Base-by-base conservation (phyloP, 2,888 invertebrate genomes). In the Macropis europaea region DNA sequence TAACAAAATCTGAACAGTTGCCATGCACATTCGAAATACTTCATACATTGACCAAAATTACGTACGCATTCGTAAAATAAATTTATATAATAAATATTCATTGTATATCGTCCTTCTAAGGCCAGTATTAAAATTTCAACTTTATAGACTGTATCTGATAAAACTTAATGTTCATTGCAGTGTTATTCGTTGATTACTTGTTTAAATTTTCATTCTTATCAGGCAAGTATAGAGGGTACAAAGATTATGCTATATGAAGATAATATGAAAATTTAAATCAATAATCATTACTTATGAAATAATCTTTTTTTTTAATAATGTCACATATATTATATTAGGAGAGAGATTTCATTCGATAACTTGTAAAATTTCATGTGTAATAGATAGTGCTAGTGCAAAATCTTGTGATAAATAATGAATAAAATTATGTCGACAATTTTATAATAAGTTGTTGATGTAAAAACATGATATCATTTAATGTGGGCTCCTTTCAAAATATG, bases 161-260 rank as follows among this genome's bases (percentile, higher is more conserved):
- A 77, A 80, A 80, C 54, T 77, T 73, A 76, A 80, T 76, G 66
- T 79, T 73, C 56, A 76, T 71, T 66, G 69, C 43, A 66, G 62
- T 71, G 19, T 59, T 62, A 59, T 80, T 80, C 80, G 79, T 79
- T 80, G 79, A 67, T 61, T 40, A 63, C 30, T 52, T 45, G 43
- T 45, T 11, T 47, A 48, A 53, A 68, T 50, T 47, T 66, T 24
- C 43, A 48, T 48, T 48, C 47, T 22, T 48, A 69, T 43, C 38
- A 32, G 26, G 30, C 19, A 48, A 43, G 64, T 36, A 61, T 32
- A 19, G 5, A 53, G 22, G 57, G n/a, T 52, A 45, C 7, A 52
- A 71, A 45, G 38, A 59, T 52, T 50, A n/a, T n/a, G n/a, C n/a
- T n/a, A n/a, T n/a, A 56, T 22, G 32, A 62, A 59, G 40, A 43